Evolutionary conservation across 1,140 invertebrate species (phyloP).

Genomic region (Diabrotica virgifera): DNA sequence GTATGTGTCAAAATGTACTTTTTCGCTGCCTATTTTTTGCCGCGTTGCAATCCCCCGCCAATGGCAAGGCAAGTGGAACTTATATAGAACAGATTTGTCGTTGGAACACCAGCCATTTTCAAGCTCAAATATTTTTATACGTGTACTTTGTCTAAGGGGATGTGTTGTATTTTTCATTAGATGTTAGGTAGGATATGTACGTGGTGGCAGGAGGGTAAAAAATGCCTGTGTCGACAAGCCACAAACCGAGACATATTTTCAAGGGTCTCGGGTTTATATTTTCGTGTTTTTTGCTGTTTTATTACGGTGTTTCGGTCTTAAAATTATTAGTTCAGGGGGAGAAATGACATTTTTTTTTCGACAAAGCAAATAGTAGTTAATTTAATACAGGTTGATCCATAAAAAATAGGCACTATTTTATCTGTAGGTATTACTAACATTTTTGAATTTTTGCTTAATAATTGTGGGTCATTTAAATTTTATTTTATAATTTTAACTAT

Average conservation of each 20-base stretch:
- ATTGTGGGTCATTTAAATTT: too few species aligned
- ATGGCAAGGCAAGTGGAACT: constrained; percentile 6
- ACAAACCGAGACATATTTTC: constrained; percentile 14
- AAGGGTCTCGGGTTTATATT: constrained; percentile 13
- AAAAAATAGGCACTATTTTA: too few species aligned
- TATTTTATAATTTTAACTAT: too few species aligned
- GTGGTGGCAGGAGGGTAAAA: constrained; percentile 25
- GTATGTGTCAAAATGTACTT: too few species aligned
- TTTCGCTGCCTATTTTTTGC: too few species aligned
- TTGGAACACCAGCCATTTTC: constrained; percentile 35
- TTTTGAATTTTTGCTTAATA: too few species aligned
- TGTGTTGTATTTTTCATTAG: constrained; percentile 39
- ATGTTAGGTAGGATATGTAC: constrained; percentile 11
- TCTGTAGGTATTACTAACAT: too few species aligned
- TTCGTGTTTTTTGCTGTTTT: neutral
- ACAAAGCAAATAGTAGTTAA: too few species aligned
- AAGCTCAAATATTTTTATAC: constrained; percentile 43
- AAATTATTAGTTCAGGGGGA: too few species aligned
- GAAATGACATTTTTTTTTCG: too few species aligned
- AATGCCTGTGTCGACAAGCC: constrained; percentile 29
- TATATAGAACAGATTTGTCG: constrained; percentile 32
- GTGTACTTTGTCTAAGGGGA: constrained; percentile 45
- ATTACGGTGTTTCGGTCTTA: neutral
- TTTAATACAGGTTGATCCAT: too few species aligned
- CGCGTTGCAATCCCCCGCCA: neutral